Base-by-base conservation (phyloP, 2,888 invertebrate species). In the Epinotia bilunana region DNA sequence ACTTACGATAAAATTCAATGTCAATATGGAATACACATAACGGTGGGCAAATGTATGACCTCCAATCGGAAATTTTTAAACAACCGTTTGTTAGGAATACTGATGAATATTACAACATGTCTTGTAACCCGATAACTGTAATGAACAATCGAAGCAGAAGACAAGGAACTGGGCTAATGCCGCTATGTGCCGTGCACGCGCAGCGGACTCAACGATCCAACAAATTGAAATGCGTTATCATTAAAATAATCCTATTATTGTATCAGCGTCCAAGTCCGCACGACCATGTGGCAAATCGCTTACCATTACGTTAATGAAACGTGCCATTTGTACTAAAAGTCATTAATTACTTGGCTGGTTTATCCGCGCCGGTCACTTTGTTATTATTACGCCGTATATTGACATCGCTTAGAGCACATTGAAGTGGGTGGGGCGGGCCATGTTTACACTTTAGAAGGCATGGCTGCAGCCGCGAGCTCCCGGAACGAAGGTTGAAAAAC, bases 221-320 rank as follows among this genome's bases (percentile, higher is more conserved):
- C 90, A 91, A 92, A 92, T 92, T 91, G 88, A 88, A 90, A 86
- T 88, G 87, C 86, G 87, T 89, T 90, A 91, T 90, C 88, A 85
- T 87, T 86, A 85, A 87, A 86, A 86, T 89, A 88, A 91, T 91
- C 90, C 85, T 84, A 82, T 84, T 85, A 88, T 86, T 64, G 65
- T 71, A 74, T 71, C 39, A 70, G 70, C 58, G 71, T 43, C 65
- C 74, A 39, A 64, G 60, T 64, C 33, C 33, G 82, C 84, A 83
- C 81, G 85, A 79, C 83, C 88, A 85, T 84, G 84, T 84, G 82
- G 81, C 83, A 81, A 85, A 86, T 85, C 83, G 83, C 82, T 84
- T 84, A 62, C 64, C 80, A 80, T 79, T 74, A 73, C 73, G 77
- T 77, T 83, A 81, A 86, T 87, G 84, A 85, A 85, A 83, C 81